Percentiles rank a stretch among this genome's conserved stretches.
These are phyloP conservation scores for Sinotaia quadrata DNA, from an alignment of 2,888 invertebrate genomes.

Conservation along the genomic window DNA sequence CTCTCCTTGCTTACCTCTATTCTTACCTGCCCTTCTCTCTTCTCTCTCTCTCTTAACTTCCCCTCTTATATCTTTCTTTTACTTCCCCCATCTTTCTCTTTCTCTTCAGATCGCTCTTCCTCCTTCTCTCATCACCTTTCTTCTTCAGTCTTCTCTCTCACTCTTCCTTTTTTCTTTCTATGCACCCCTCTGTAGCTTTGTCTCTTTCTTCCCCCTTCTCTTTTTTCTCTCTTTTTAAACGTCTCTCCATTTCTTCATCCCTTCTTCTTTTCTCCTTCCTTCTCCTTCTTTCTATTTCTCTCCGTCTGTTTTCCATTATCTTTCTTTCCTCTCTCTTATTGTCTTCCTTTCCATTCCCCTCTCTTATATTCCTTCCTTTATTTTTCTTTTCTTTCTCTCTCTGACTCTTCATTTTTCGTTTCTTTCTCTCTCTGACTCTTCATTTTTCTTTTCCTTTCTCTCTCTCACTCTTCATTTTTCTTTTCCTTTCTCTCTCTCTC, in stretches of 20 bases:
- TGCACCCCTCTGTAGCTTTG: not conserved
- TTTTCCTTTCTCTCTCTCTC: not conserved
- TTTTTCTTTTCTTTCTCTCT: not conserved
- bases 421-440: not conserved
- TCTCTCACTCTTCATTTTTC: not conserved
- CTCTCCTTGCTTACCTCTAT: too few species aligned
- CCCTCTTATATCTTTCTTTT: not conserved
- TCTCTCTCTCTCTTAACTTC: constrained; percentile 3
- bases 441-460: not conserved
- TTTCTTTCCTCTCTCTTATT: constrained; percentile 9
- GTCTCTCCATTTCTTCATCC: constrained; percentile 3
- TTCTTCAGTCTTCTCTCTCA: constrained; percentile 9
- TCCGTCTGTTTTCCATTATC: not conserved
- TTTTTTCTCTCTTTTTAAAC: constrained; percentile 15
- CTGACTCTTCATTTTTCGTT: not conserved
- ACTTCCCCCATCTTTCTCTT: not conserved
- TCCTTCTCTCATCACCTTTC: not conserved
- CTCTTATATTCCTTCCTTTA: constrained; percentile 7
- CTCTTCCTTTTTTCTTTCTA: constrained; percentile 13
- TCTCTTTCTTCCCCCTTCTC: constrained; percentile 24
- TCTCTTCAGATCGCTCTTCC: not conserved
- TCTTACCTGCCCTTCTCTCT: not conserved
- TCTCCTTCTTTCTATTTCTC: constrained; percentile 12
- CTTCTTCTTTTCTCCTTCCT: not conserved
- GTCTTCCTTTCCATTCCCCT: constrained; percentile 8